Evolutionary conservation across 2,888 invertebrate genomes (phyloP), one percentile per base, ranked within the genome.

Genomic region (Hydroisotoma schaefferi): DNA sequence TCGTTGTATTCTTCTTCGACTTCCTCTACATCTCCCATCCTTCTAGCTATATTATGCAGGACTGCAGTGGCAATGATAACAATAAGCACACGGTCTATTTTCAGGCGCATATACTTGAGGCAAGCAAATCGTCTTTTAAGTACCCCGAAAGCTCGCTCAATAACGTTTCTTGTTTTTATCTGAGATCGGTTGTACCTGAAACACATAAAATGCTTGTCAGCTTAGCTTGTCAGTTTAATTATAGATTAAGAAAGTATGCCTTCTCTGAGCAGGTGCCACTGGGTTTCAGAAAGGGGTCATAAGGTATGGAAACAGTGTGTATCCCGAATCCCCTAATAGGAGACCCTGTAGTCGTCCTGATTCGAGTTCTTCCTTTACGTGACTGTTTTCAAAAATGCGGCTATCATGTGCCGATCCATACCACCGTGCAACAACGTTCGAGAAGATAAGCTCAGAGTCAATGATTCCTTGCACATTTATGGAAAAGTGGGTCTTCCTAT

Each of bases 381-480:
- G 1, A 1, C 22, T 25, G 25, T 59, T 56, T 12, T 59, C 59
- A 29, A 59, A 63, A 20, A 63, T 59, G 37, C 59, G 10, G 20
- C 23, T 28, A 26, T 59, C 63, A 18, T 63, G 63, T 4, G 59
- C 63, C 2, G 59, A 59, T 26, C 59, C 59, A 23, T 63, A 59
- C 63, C 63, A 63, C 28, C 59, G 27, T 23, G 59, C 63, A 1
- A 63, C 56, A 6, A 59, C n/a, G 37, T 63, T 57, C n/a, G 53
- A 59, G 26, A 63, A 59, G 2, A 46, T 51, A 6, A 62, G 27
- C 15, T 51, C 20, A 8, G 40, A n/a, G 20, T 61, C 55, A 55
- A 60, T 61, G 12, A 61, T 33, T 23, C n/a, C 57, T 46, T 64
- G 61, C 1, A 61, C 61, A 28, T 64, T 64, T 0, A 64, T 55